Evolutionary conservation across 2,797 vertebrate genomes (phyloP), one percentile per base, ranked within the genome.

Genomic region (Anguilla pacifica): DNA sequence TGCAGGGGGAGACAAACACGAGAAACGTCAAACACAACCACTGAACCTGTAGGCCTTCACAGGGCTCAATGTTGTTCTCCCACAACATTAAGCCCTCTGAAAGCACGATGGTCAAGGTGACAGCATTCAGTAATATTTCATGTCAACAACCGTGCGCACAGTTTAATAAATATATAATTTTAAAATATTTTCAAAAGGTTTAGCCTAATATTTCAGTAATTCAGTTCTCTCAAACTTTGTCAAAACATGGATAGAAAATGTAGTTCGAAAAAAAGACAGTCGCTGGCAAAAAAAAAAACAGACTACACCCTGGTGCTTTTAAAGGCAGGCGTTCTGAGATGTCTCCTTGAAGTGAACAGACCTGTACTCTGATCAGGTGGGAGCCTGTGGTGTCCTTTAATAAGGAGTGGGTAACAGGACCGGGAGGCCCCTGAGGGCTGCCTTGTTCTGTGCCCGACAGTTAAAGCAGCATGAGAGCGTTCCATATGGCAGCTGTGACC

Each of bases 1-100:
- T 99, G 94, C 31, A 92, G 35, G 17, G 0, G 55, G 4, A 53
- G 53, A 39, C 86, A 43, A 0, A 61, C n/a, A 55, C 25, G 35
- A 31, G 51, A 39, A 39, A 35, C 15, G 25, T 39, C 25, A 49
- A 31, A 55, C 49, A 1, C 53, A 46, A 79, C 53, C 67, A 61
- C 28, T 39, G 4, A 74, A 74, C 28, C 7, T 9, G 10, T 15
- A 74, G 25, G 10, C 31, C n/a, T 35, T 28, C 39, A 39, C 39
- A 39, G 39, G 39, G 35, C 19, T 25, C 0, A n/a, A 13, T n/a
- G 31, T 77, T 43, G 31, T 19, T 77, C 3, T 39, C 35, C 31
- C n/a, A 77, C 19, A 39, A 77, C 72, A 77, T 43, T 39, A 77
- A 77, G 28, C 72, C 17, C 35, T 35, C 3, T 17, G 39, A 15